These are phyloP conservation scores for Enteromius argenteus DNA, from an alignment of 2,797 vertebrate species.

Conservation along the genomic window DNA sequence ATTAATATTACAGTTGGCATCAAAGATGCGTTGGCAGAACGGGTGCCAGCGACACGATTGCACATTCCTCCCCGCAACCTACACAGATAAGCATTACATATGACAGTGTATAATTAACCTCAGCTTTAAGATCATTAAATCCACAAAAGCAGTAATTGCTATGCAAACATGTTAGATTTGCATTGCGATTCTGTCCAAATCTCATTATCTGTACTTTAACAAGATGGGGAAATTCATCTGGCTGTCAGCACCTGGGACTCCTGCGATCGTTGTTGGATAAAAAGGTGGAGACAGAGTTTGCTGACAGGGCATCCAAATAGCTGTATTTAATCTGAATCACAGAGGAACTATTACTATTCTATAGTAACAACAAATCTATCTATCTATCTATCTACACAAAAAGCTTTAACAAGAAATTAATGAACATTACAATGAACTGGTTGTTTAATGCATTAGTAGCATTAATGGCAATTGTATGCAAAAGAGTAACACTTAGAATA, in stretches of 20 bases:
- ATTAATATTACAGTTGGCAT: slow-evolving; percentile 63
- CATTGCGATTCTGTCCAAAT: not conserved
- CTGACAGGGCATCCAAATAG: slow-evolving; percentile 19
- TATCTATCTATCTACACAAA: not conserved
- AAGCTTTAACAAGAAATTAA: not conserved
- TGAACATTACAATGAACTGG: not conserved
- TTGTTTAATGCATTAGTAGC: too few relatives aligned
- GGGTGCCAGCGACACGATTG: not conserved
- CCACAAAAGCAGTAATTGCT: slow-evolving; percentile 7
- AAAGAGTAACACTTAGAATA: not conserved
- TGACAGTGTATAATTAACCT: slow-evolving; percentile 61
- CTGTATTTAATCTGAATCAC: slow-evolving; percentile 8
- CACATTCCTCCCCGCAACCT: not conserved
- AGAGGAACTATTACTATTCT: slow-evolving; percentile 13
- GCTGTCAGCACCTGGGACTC: not conserved
- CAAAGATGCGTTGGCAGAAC: slow-evolving; percentile 15
- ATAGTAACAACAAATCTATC: not conserved
- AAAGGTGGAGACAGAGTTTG: slow-evolving; percentile 52
- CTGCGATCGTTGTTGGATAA: slow-evolving; percentile 50
- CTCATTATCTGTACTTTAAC: slow-evolving; percentile 33
- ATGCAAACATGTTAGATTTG: slow-evolving; percentile 6
- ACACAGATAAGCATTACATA: slow-evolving; percentile 19
- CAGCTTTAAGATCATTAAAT: slow-evolving; percentile 24
- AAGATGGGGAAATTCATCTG: not conserved
- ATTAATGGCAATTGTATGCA: too few relatives aligned